Evolutionary conservation across 2,113 vertebrate species (phyloP), one percentile per base, ranked within the genome.

Genomic region (Kobus ellipsiprymnus): DNA sequence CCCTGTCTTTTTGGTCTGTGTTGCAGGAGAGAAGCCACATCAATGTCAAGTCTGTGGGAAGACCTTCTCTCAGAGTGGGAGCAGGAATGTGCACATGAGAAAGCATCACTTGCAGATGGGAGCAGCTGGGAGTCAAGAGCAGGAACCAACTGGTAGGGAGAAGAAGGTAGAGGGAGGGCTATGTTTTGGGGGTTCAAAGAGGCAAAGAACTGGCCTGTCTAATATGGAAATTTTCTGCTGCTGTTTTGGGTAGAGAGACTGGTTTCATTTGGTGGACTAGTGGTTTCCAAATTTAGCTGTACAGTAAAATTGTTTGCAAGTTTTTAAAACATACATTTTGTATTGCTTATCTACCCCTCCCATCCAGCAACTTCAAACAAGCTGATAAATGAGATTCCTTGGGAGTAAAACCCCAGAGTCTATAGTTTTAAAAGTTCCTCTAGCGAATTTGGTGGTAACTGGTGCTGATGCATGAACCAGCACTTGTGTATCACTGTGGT

Each of bases 11-110:
- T 87, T 59, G 44, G 50, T 90, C 46, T 36, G 48, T 94, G 29
- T 98, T 98, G 88, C 96, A 99, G 99, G 99, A 97, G 99, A 99
- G 99, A 99, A 99, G 98, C 99, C 99, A 44, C 99, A 99, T 97
- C 99, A 99, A 97, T 99, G 99, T 97, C 99, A 99, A 92, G 99
- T 99, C 97, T 99, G 99, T 97, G 99, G 99, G 59, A 99, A 99
- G 98, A 99, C 99, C 0, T 99, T 99, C 98, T 99, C 99, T 96
- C 99, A 99, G 98, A 99, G 99, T 40, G 99, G 99, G 90, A 99
- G 99, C 99, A 99, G 99, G 93, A 99, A 99, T 19, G 99, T 99
- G 83, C 99, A 99, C 95, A 99, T 99, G 99, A 99, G 99, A 98
- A 99, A 99, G 98, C 99, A 99, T 91, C 99, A 99, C 88, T 98